Conservation (phyloP, 1,140 invertebrate genomes). For the Pygmarrhopalites habei region DNA sequence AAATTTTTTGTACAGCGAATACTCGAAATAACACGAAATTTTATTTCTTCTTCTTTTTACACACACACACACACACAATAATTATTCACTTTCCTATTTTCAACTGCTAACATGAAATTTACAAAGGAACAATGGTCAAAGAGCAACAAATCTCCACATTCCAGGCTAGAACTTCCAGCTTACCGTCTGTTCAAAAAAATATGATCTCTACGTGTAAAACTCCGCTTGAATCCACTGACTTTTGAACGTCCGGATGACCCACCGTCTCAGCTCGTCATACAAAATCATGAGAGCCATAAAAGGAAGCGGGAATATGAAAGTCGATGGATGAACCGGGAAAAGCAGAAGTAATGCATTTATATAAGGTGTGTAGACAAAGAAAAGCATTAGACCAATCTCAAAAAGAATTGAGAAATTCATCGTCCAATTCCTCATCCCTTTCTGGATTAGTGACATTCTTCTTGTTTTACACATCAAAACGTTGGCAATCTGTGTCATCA, state of each 20-base stretch:
- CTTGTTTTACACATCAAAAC: slow-evolving; percentile 62
- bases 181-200: too few relatives aligned
- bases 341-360: slow-evolving; percentile 57
- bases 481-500: slow-evolving; percentile 65
- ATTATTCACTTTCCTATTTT: too few relatives aligned
- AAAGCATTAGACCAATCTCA: slow-evolving; percentile 59
- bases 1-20: too few relatives aligned
- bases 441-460: slow-evolving; percentile 57
- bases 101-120: too few relatives aligned
- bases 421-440: slow-evolving; percentile 66
- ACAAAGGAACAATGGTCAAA: too few relatives aligned
- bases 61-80: too few relatives aligned
- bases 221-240: slow-evolving; percentile 12
- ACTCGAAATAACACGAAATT: too few relatives aligned
- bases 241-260: slow-evolving; percentile 6
- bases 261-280: slow-evolving; percentile 33
- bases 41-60: too few relatives aligned
- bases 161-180: too few relatives aligned
- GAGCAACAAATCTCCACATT: too few relatives aligned
- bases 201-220: too few relatives aligned
- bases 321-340: slow-evolving; percentile 40
- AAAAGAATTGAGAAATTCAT: slow-evolving; percentile 67
- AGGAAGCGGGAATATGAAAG: slow-evolving; percentile 21
- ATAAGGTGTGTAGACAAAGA: slow-evolving; percentile 64
- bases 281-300: slow-evolving; percentile 31